These are phyloP conservation scores for Peromyscus attwateri DNA, from an alignment of 2,797 vertebrate genomes.

Conservation along the genomic window DNA sequence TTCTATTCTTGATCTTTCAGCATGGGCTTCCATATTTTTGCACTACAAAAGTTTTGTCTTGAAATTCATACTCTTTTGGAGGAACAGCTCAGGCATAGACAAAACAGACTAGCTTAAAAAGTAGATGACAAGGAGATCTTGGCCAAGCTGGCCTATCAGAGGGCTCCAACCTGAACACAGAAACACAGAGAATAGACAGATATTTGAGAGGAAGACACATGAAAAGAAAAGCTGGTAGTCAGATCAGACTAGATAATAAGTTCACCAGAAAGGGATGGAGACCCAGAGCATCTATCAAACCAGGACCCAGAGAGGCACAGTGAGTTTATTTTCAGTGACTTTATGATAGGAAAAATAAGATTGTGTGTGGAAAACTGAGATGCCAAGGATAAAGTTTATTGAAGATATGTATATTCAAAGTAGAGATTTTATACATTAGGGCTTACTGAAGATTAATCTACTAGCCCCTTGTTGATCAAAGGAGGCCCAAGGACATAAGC, in stretches of 20 bases:
- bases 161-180: not conserved
- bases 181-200: not conserved
- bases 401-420: not conserved
- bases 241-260: not conserved
- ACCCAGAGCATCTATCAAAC: not conserved
- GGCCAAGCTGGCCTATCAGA: not conserved
- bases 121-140: not conserved
- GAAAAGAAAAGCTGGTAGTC: not conserved
- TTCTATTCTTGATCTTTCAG: not conserved
- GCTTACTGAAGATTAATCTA: not conserved
- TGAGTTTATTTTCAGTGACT: not conserved
- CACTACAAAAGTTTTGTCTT: not conserved
- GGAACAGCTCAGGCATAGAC: not conserved
- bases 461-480: not conserved
- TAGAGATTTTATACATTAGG: not conserved
- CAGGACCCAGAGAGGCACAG: not conserved
- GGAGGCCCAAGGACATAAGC: not conserved
- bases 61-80: not conserved
- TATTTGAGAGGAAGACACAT: not conserved
- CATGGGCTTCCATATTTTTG: conserved; percentile 4
- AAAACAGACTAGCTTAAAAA: not conserved
- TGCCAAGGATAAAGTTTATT: not conserved
- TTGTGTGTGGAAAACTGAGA: not conserved
- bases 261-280: not conserved
- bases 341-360: not conserved